phyloP scores from a whole-genome alignment of 2,797 vertebrate genomes.

The Myripristis murdjan region DNA sequence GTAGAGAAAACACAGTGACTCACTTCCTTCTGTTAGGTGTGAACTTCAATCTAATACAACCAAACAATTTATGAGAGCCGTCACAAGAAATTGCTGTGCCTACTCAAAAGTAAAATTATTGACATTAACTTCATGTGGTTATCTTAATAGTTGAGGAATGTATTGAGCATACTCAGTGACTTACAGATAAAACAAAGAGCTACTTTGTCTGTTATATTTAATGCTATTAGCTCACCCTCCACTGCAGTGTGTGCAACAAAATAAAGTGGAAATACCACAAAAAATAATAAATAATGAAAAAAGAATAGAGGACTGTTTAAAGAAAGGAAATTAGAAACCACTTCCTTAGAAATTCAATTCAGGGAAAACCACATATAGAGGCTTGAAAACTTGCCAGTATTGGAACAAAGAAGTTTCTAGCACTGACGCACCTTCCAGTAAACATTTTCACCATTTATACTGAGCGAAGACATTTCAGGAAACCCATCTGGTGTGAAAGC shows the following conservation, averaged over 20 bases:
- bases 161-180: neutral
- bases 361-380: constrained; percentile 33
- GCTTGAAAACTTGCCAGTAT: constrained; percentile 35
- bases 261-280: neutral
- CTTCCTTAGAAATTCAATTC: constrained; percentile 60
- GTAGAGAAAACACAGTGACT: too few species aligned
- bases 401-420: constrained; percentile 19
- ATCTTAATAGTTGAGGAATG: neutral
- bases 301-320: constrained; percentile 6
- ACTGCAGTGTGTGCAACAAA: constrained; percentile 1
- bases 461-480: neutral
- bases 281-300: neutral
- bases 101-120: neutral
- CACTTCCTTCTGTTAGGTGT: too few species aligned
- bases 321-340: constrained; percentile 35
- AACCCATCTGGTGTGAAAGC: neutral
- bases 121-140: neutral
- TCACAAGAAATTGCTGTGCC: too few species aligned
- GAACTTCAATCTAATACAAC: too few species aligned
- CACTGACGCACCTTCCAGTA: constrained; percentile 1
- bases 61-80: too few species aligned
- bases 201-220: neutral
- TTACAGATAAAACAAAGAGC: too few species aligned
- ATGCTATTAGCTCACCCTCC: neutral
- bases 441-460: constrained; percentile 2